Evolutionary conservation across 2,888 invertebrate genomes (phyloP).

Genomic region (Frankliniella intonsa): DNA sequence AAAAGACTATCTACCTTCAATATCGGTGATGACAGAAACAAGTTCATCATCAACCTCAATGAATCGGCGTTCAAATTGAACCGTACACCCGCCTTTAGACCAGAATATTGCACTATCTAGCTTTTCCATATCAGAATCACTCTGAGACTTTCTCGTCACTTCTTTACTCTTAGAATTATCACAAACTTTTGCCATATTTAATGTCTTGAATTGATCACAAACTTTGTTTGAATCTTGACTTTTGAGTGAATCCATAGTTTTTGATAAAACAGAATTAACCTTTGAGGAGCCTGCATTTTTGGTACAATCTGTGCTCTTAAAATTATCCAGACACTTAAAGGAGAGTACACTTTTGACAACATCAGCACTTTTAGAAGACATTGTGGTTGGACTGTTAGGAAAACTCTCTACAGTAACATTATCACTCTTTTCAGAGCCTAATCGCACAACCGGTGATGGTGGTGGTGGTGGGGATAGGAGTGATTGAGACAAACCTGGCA

Average conservation of each 20-base stretch:
- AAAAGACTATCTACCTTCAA: slow-evolving; percentile 54
- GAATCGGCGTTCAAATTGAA: slow-evolving; percentile 62
- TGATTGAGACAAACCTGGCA: background rate
- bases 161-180: slow-evolving; percentile 9
- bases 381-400: too few relatives aligned
- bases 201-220: background rate
- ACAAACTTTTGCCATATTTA: background rate
- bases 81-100: slow-evolving; percentile 48
- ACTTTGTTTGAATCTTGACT: background rate
- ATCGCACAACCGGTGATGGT: background rate
- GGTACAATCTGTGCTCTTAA: background rate
- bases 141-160: slow-evolving; percentile 32
- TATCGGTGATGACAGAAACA: slow-evolving; percentile 65
- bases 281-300: slow-evolving; percentile 27
- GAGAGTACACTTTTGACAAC: background rate
- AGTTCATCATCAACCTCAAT: slow-evolving; percentile 68
- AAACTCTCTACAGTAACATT: background rate
- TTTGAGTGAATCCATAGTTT: slow-evolving; percentile 21
- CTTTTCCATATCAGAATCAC: too few relatives aligned
- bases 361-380: background rate
- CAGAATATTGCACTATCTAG: slow-evolving; percentile 32
- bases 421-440: background rate
- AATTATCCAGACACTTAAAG: background rate
- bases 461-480: background rate
- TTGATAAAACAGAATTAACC: slow-evolving; percentile 27